Percentiles rank a stretch among this genome's conserved stretches.
Evolutionary conservation across 1,140 invertebrate species (phyloP).

Genomic region (Microvelia longipes): DNA sequence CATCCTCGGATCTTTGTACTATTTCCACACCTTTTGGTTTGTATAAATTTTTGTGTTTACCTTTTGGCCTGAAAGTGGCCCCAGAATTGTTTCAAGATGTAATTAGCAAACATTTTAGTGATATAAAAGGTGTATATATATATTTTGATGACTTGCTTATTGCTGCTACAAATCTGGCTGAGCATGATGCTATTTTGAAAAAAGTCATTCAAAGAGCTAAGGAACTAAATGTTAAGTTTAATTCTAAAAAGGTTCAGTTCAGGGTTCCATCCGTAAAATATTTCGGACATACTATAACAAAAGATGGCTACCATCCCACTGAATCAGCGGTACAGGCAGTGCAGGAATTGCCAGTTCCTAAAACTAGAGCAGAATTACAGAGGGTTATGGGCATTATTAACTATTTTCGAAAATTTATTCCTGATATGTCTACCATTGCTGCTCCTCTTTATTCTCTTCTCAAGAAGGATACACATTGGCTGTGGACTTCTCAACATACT

Average conservation of each 20-base stretch:
- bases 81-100: conserved; percentile 23
- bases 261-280: conserved; percentile 17
- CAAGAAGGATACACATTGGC: conserved; percentile 19
- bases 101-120: conserved; percentile 12
- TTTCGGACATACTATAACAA: conserved; percentile 20
- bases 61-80: conserved; percentile 26
- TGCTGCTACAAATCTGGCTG: conserved; percentile 16
- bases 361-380: conserved; percentile 23
- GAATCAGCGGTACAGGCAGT: conserved; percentile 18
- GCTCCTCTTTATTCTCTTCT: conserved; percentile 17
- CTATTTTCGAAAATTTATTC: conserved; percentile 19
- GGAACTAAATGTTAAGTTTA: conserved; percentile 18
- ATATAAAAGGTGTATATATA: conserved; percentile 19
- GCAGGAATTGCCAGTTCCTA: conserved; percentile 20
- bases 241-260: conserved; percentile 21
- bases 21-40: conserved; percentile 1
- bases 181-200: conserved; percentile 25
- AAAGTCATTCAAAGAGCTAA: conserved; percentile 20
- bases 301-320: conserved; percentile 17
- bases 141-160: conserved; percentile 27
- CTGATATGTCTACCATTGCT: conserved; percentile 17
- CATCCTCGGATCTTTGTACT: neutral
- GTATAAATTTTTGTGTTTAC: conserved; percentile 22
- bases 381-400: conserved; percentile 19
- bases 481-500: conserved; percentile 18